A percentile compares a stretch with the other conserved stretches of the same genome.
Conservation (phyloP, 2,113 vertebrate species). For the Pangasianodon hypophthalmus region DNA sequence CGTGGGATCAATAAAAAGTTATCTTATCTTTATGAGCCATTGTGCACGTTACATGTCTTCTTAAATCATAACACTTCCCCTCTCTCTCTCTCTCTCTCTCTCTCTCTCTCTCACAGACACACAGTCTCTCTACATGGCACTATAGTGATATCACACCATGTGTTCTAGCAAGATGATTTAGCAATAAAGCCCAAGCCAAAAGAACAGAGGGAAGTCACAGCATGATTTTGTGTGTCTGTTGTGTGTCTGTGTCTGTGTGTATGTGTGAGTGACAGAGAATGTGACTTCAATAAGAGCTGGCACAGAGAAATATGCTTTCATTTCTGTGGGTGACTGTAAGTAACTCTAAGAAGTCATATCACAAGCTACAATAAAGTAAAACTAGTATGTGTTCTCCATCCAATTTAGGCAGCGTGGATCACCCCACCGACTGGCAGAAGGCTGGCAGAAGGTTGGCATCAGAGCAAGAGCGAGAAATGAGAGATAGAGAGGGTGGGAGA, state of each 20-base stretch:
- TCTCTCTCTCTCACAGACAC: not conserved
- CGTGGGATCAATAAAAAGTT: not conserved
- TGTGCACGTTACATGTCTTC: not conserved
- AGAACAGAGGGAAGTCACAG: conserved; percentile 34
- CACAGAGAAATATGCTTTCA: not conserved
- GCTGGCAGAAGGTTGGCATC: not conserved
- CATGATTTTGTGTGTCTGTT: conserved; percentile 1
- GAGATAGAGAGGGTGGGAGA: not conserved
- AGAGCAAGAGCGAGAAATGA: not conserved
- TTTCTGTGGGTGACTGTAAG: not conserved
- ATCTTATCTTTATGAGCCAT: not conserved
- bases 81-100: not conserved
- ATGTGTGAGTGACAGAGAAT: not conserved
- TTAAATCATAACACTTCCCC: not conserved
- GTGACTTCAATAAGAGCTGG: conserved; percentile 15
- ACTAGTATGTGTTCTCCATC: not conserved
- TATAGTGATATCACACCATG: conserved; percentile 16
- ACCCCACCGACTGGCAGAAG: not conserved
- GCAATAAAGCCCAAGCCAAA: conserved; percentile 37
- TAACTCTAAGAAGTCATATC: not conserved
- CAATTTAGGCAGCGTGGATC: not conserved
- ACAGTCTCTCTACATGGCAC: not conserved
- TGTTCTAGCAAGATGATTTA: conserved; percentile 27
- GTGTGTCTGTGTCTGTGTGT: not conserved
- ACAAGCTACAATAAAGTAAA: not conserved